Evolutionary conservation across 35 echinoderm and acorn worm genomes (phyloP).

Genomic region (Eucidaris tribuloides): DNA sequence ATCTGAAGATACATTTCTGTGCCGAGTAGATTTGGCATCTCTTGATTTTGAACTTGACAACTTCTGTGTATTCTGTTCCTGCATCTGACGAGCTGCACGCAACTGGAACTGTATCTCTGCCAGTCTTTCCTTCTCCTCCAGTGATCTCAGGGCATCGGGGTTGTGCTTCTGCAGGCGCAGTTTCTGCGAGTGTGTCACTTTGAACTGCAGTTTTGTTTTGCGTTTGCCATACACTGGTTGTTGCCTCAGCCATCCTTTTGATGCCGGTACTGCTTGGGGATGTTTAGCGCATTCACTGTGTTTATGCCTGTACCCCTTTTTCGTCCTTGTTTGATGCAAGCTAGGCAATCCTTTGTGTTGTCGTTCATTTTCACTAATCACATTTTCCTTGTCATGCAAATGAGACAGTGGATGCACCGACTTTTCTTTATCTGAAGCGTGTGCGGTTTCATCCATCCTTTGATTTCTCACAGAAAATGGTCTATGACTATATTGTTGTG

Average conservation of each 20-base stretch:
- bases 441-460: too few species aligned
- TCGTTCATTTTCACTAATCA: too few species aligned
- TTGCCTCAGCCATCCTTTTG: constrained; percentile 73
- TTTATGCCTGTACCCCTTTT: constrained; percentile 26
- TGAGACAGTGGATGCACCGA: too few species aligned
- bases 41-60: background rate
- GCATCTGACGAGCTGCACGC: background rate
- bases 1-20: background rate
- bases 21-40: background rate
- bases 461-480: too few species aligned
- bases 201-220: constrained; percentile 60
- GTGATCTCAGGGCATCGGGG: constrained; percentile 44
- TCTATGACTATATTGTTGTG: too few species aligned
- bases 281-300: constrained; percentile 59
- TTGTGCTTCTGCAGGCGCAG: constrained; percentile 77
- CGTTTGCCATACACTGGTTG: background rate
- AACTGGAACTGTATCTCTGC: constrained; percentile 4
- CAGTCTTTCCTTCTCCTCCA: constrained; percentile 46
- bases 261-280: constrained; percentile 43
- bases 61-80: background rate
- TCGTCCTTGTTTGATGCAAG: too few species aligned
- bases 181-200: constrained; percentile 81
- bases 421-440: too few species aligned
- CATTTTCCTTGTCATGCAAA: too few species aligned
- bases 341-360: too few species aligned